These are phyloP conservation scores for Pangasianodon gigas DNA, from an alignment of 2,113 vertebrate species.

Conservation along the genomic window DNA sequence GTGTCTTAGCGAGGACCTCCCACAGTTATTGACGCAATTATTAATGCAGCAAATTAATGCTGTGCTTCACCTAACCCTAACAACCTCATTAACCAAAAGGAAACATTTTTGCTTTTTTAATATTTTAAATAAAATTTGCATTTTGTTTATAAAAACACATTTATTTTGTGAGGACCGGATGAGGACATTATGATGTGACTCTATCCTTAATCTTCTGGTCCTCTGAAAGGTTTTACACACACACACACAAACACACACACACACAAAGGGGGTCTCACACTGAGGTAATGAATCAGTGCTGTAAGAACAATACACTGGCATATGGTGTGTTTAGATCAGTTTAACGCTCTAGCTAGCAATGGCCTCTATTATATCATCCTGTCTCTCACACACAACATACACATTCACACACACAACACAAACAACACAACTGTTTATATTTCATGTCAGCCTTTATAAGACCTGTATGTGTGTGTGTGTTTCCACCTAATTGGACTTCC, in stretches of 20 bases:
- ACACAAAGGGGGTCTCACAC: background rate
- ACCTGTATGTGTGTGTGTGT: background rate
- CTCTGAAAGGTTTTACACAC: background rate
- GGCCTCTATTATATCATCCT: background rate
- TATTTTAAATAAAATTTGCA: background rate
- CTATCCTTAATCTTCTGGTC: background rate
- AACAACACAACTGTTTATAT: background rate
- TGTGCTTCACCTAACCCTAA: background rate
- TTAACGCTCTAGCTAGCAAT: background rate
- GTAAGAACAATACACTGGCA: background rate
- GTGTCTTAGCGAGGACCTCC: background rate
- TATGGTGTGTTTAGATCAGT: conserved; percentile 17
- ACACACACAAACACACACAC: conserved; percentile 12
- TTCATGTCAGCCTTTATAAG: background rate
- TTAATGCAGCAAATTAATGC: background rate
- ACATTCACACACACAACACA: background rate
- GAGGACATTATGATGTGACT: background rate
- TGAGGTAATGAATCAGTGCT: background rate
- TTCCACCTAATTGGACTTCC: background rate
- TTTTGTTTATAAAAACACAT: background rate
- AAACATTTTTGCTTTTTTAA: background rate
- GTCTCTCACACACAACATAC: background rate
- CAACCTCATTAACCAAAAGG: background rate
- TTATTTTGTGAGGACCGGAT: background rate
- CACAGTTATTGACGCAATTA: background rate